phyloP scores from a whole-genome alignment of 2,113 vertebrate species.

The Dasypus novemcinctus region DNA sequence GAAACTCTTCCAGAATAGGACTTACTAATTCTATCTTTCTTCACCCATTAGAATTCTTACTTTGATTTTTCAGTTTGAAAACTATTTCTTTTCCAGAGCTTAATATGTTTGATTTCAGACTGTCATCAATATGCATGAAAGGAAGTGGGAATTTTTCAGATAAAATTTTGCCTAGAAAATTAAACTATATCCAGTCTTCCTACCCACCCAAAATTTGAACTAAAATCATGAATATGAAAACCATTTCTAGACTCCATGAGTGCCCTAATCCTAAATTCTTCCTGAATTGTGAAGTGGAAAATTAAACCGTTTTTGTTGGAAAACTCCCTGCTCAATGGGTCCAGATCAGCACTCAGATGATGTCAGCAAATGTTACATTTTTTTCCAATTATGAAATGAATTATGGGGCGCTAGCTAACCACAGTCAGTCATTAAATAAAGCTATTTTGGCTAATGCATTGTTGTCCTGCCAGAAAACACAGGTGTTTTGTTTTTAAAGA shows the following conservation, averaged over 20 bases:
- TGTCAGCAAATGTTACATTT: conserved; percentile 82
- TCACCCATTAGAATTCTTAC: conserved; percentile 11
- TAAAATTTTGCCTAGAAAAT: conserved; percentile 49
- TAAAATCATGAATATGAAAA: conserved; percentile 62
- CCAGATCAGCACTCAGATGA: conserved; percentile 79
- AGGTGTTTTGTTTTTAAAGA: conserved; percentile 79
- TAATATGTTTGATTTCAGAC: conserved; percentile 37
- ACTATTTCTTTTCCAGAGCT: conserved; percentile 40
- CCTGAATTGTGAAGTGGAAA: conserved; percentile 75
- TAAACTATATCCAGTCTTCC: conserved; percentile 52
- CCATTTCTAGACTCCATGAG: conserved; percentile 28
- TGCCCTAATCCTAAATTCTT: conserved; percentile 68
- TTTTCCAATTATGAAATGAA: conserved; percentile 83
- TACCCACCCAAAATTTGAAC: conserved; percentile 68
- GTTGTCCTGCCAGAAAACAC: conserved; percentile 80
- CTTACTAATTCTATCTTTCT: conserved; percentile 13
- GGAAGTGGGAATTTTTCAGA: conserved; percentile 45
- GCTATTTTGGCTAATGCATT: conserved; percentile 75
- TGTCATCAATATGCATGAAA: conserved; percentile 15
- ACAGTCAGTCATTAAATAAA: conserved; percentile 77
- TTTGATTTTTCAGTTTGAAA: conserved; percentile 47
- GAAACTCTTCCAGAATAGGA: conserved; percentile 36
- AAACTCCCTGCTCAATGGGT: conserved; percentile 72
- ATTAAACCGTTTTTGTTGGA: conserved; percentile 78
- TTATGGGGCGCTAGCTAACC: conserved; percentile 76